Evolutionary conservation across 64 coral and sea anemone species (phyloP), one percentile per base, ranked within the genome.

Genomic region (Pocillopora damicornis): DNA sequence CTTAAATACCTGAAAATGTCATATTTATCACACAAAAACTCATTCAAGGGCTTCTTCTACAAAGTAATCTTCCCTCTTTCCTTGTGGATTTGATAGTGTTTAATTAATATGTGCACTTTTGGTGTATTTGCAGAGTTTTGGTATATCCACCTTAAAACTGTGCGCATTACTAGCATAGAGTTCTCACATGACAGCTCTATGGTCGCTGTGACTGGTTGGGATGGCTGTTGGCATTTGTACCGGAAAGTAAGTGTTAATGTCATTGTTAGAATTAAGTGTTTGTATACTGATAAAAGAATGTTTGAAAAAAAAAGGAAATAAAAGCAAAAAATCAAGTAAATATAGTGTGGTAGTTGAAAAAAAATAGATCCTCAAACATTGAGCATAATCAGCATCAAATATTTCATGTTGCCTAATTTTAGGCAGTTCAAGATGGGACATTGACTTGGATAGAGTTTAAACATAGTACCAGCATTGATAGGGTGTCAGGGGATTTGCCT

Each of bases 141-240:
- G 90, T 92, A 86, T 63, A 74, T 76, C 25, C 83, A 87, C 75
- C 37, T 92, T 5, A 87, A 76, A 87, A 92, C 90, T 35, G 75
- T 92, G 10, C 79, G 90, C 61, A 92, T 87, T 35, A 87, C 90
- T 6, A 79, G 82, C 74, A 92, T 87, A 35, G 75, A 63, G 25
- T 92, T 92, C 73, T 86, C 90, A 57, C 75, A 37, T 13, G 90
- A 92, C 75, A 92, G 90, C 68, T 17, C 15, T 20, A 92, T 76
- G 57, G 34, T 92, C 37, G 90, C 83, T 63, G 90, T 92, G 45
- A 62, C 90, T 79, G 75, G 90, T 25, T 92, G 90, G 90, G 90
- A 92, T 60, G 90, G 90, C 2, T 76, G 26, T 1, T 92, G 90
- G 76, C 68, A 87, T 77, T 26, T 51, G 37, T 92, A 87, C 75